A percentile compares a stretch with the other conserved stretches of the same genome.
phyloP scores from a whole-genome alignment of 2,888 invertebrate species.

The Oscheius sp. region DNA sequence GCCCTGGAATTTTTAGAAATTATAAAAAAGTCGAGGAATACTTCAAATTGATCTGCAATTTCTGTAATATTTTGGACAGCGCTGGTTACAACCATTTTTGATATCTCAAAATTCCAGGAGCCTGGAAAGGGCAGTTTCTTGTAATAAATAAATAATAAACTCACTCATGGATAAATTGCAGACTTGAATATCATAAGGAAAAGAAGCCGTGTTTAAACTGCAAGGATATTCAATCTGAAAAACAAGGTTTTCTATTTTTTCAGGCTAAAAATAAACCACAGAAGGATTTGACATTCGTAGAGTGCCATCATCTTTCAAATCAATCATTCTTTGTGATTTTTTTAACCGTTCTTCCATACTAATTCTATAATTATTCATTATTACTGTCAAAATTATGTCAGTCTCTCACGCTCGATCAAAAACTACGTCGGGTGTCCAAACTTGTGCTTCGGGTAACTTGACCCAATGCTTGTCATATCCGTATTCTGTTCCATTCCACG shows the following conservation, averaged over 20 bases:
- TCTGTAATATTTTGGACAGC: constrained; percentile 29
- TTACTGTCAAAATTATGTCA: background rate
- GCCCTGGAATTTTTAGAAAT: constrained; percentile 39
- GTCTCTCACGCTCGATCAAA: constrained; percentile 50
- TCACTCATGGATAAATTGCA: constrained; percentile 40
- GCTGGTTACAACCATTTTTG: constrained; percentile 40
- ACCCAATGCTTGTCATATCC: constrained; percentile 46
- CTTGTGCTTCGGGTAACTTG: constrained; percentile 41
- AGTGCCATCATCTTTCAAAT: constrained; percentile 49
- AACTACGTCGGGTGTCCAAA: constrained; percentile 58
- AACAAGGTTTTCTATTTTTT: background rate
- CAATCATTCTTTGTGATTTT: constrained; percentile 44
- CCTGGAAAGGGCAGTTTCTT: constrained; percentile 36
- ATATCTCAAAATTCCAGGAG: constrained; percentile 52
- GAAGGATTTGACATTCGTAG: constrained; percentile 47
- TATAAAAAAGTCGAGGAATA: background rate
- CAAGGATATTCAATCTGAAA: constrained; percentile 46
- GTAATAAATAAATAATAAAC: background rate
- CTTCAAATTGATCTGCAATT: constrained; percentile 42
- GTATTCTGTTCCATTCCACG: constrained; percentile 51
- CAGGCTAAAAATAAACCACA: constrained; percentile 37
- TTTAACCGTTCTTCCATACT: constrained; percentile 41
- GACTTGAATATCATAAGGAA: constrained; percentile 58
- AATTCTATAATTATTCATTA: constrained; percentile 37
- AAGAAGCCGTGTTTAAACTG: constrained; percentile 47